Base-by-base conservation (phyloP, 2,888 invertebrate genomes). In the Nomada lathburiana region DNA sequence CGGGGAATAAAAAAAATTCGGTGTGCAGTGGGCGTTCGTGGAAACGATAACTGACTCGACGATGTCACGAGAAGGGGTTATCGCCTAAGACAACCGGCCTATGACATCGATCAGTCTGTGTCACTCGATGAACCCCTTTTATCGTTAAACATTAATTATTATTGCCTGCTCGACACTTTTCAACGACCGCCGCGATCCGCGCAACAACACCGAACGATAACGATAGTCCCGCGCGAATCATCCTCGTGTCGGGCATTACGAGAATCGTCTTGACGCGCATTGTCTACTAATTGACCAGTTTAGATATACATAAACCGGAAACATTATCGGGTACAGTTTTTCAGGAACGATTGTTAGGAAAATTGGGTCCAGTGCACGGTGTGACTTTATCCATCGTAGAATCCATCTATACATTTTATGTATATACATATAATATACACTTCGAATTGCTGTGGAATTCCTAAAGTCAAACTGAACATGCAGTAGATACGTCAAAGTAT, bases 71-170 rank as follows among this genome's bases (percentile, higher is more conserved):
- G 87, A 86, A 90, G 90, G 82, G 93, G 93, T 93, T 94, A 93
- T 93, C 93, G 83, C 69, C 29, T 71, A 85, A 89, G 90, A 92
- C 89, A 89, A 91, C 90, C 91, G 92, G 91, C 92, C 92, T 92
- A 93, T 93, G 94, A 94, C 93, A 94, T 93, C 93, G 91, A 94
- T 93, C 93, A 92, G 92, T 93, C 93, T 91, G 89, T 91, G 92
- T 93, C 93, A 90, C 87, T 88, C 86, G 88, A 86, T 89, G 89
- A 89, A 91, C 89, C 78, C 88, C 77, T 83, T 53, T 74, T 92
- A 93, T 93, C 93, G 88, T 88, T 87, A 78, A 90, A 92, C 93
- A 93, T 93, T 93, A 93, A 94, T 94, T 93, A 93, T 94, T 93
- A 93, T 93, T 93, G 93, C 93, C 90, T 92, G 89, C 89, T 91